Percentiles rank a stretch among this genome's conserved stretches.
Evolutionary conservation across 2,888 invertebrate species (phyloP).

Genomic region (Periphyllus acericola): DNA sequence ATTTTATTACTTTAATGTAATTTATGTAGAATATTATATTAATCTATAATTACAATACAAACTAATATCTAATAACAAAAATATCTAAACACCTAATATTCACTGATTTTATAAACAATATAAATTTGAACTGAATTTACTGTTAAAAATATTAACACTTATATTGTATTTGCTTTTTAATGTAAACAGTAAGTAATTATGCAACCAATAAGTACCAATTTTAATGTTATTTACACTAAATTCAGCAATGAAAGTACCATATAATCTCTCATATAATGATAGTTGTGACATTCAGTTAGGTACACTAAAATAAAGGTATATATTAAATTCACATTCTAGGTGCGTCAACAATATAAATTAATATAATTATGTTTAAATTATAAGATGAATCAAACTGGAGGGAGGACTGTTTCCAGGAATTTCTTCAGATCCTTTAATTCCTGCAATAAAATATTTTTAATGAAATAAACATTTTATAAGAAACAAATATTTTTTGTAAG

Average conservation of each 20-base stretch:
- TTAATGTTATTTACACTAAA: constrained; percentile 39
- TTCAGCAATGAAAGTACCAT: constrained; percentile 32
- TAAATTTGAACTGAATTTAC: constrained; percentile 13
- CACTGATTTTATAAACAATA: neutral
- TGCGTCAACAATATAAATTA: constrained; percentile 31
- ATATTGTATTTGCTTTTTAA: constrained; percentile 9
- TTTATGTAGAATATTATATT: neutral
- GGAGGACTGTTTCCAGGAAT: constrained; percentile 68
- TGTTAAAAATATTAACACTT: neutral
- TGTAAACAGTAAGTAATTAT: constrained; percentile 5
- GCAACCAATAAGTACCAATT: constrained; percentile 9
- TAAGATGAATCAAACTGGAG: constrained; percentile 60
- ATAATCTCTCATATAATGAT: neutral
- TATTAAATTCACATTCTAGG: constrained; percentile 22
- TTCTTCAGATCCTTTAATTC: constrained; percentile 78
- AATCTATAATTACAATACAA: constrained; percentile 33
- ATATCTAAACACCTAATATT: constrained; percentile 31
- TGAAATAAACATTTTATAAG: too few species aligned
- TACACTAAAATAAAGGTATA: constrained; percentile 41
- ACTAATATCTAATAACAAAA: neutral
- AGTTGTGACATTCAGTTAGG: constrained; percentile 20
- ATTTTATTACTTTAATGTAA: neutral
- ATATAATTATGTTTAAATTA: constrained; percentile 12
- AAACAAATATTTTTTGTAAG: neutral
- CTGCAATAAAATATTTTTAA: constrained; percentile 67